phyloP scores from a whole-genome alignment of 2,888 invertebrate genomes.

The Lasioglossum pauxillum region DNA sequence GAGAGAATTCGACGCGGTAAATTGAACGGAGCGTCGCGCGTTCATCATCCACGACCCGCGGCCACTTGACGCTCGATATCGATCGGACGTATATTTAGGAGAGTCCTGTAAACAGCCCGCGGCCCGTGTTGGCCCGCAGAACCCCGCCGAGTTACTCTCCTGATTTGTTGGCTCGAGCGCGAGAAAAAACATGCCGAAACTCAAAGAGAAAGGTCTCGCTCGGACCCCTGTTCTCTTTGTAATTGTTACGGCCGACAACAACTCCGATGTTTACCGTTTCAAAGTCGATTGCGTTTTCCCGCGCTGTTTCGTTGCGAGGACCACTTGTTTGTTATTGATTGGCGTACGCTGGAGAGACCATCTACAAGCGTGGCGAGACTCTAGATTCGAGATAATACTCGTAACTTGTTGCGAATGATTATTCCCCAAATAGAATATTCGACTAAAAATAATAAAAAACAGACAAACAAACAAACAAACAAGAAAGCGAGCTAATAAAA shows the following conservation, averaged over 20 bases:
- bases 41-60: slow-evolving; percentile 38
- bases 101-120: slow-evolving; percentile 22
- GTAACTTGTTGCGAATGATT: too few relatives aligned
- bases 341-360: not conserved
- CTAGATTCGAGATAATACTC: too few relatives aligned
- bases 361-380: not conserved
- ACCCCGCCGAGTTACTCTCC: not conserved
- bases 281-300: not conserved
- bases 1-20: slow-evolving; percentile 16
- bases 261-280: not conserved
- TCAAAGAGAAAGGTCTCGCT: not conserved
- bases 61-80: slow-evolving; percentile 31
- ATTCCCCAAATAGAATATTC: too few relatives aligned
- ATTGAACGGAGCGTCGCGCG: not conserved
- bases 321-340: not conserved
- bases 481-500: too few relatives aligned
- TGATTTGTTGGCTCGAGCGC: not conserved
- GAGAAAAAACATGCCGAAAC: not conserved
- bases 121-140: not conserved
- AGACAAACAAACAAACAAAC: too few relatives aligned
- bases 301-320: not conserved
- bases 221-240: not conserved
- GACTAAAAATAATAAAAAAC: too few relatives aligned
- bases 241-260: not conserved
- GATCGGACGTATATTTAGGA: slow-evolving; percentile 35